A percentile compares a stretch with the other conserved stretches of the same genome.
Conservation (phyloP, 2,797 vertebrate genomes). For the Paguma larvata region DNA sequence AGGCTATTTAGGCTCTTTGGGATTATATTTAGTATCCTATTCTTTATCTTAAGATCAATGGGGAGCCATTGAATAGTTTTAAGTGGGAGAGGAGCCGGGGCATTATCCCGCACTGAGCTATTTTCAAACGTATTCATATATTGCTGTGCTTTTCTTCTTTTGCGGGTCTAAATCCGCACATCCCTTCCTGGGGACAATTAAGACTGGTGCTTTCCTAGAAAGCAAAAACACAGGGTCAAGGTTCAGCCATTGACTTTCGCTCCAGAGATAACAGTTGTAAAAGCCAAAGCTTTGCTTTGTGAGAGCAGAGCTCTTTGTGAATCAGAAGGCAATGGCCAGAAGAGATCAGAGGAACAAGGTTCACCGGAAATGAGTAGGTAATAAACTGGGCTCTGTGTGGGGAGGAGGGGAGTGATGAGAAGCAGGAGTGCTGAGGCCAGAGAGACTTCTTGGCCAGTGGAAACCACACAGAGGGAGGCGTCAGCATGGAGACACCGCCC, state of each 20-base stretch:
- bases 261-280: neutral
- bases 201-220: neutral
- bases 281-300: neutral
- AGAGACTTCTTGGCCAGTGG: neutral
- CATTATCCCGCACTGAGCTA: neutral
- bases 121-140: neutral
- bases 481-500: fast-evolving
- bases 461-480: neutral
- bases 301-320: neutral
- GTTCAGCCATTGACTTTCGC: neutral
- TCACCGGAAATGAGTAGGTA: neutral
- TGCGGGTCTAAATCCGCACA: neutral
- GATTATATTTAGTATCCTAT: neutral
- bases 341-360: neutral
- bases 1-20: neutral
- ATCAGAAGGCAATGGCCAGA: neutral
- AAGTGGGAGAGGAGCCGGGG: neutral
- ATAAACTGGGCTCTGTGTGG: neutral
- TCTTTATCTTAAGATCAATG: neutral
- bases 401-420: too few species aligned
- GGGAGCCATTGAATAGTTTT: neutral
- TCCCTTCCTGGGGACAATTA: neutral
- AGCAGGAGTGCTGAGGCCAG: neutral
- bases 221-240: neutral
- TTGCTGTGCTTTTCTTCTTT: neutral